phyloP scores from a whole-genome alignment of 2,113 vertebrate genomes.

The Lasiurus cinereus region DNA sequence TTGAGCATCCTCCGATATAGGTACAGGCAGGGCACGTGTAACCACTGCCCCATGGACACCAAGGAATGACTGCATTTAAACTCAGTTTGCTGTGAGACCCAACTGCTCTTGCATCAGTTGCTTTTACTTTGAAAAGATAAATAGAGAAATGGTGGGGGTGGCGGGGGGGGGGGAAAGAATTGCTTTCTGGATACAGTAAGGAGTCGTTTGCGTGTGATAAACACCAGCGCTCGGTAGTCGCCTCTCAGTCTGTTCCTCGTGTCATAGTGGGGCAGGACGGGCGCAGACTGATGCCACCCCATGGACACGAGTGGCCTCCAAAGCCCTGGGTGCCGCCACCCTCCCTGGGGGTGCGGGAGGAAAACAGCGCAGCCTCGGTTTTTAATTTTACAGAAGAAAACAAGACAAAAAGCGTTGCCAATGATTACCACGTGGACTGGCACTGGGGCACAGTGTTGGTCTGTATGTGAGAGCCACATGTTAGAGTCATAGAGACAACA shows the following conservation, averaged over 20 bases:
- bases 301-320: not conserved
- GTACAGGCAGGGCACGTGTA: not conserved
- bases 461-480: not conserved
- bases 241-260: not conserved
- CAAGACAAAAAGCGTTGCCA: not conserved
- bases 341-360: not conserved
- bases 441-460: not conserved
- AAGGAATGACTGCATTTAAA: not conserved
- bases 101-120: not conserved
- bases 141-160: not conserved
- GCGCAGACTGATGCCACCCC: not conserved
- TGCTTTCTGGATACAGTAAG: not conserved
- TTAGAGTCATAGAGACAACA: not conserved
- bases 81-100: not conserved
- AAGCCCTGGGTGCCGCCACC: not conserved
- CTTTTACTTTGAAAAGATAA: slow-evolving; percentile 19
- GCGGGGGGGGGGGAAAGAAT: not conserved
- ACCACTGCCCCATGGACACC: not conserved
- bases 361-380: not conserved
- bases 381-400: not conserved
- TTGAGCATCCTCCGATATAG: too few relatives aligned
- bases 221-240: not conserved
- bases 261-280: not conserved
- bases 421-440: not conserved
- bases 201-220: not conserved